phyloP scores from a whole-genome alignment of 2,113 vertebrate genomes.

The Istiophorus platypterus region DNA sequence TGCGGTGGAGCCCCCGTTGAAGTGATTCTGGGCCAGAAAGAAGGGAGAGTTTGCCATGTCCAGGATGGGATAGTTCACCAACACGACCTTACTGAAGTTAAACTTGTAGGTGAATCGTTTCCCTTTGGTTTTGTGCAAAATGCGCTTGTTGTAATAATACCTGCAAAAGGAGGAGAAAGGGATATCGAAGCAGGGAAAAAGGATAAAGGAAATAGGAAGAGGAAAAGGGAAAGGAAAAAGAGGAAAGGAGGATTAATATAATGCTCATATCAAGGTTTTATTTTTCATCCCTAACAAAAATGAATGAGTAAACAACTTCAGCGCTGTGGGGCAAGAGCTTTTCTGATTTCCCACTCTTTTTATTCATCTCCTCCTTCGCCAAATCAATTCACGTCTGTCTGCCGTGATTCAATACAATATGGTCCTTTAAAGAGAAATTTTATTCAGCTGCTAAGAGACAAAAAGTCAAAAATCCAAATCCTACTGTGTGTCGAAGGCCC shows the following conservation, averaged over 20 bases:
- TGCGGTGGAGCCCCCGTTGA: slow-evolving; percentile 82
- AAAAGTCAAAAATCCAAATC: slow-evolving; percentile 49
- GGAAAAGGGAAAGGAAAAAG: slow-evolving; percentile 63
- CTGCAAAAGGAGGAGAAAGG: slow-evolving; percentile 75
- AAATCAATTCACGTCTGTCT: slow-evolving; percentile 75
- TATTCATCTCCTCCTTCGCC: slow-evolving; percentile 71
- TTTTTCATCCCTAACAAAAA: slow-evolving; percentile 63
- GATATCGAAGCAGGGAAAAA: slow-evolving; percentile 55
- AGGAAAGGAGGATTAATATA: slow-evolving; percentile 72
- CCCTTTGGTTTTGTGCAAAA: slow-evolving; percentile 96
- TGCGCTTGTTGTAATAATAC: slow-evolving; percentile 96
- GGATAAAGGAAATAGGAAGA: slow-evolving; percentile 62
- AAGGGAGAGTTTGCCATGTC: slow-evolving; percentile 91
- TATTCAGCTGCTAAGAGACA: slow-evolving; percentile 52
- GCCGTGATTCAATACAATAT: slow-evolving; percentile 67
- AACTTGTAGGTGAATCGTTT: slow-evolving; percentile 97
- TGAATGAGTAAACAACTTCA: slow-evolving; percentile 71
- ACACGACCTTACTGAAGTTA: slow-evolving; percentile 94
- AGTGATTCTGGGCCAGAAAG: slow-evolving; percentile 90
- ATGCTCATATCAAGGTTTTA: slow-evolving; percentile 73
- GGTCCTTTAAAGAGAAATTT: slow-evolving; percentile 63
- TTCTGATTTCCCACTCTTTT: slow-evolving; percentile 79
- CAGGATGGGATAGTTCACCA: slow-evolving; percentile 92
- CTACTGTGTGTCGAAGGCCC: slow-evolving; percentile 23
- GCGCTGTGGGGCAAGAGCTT: slow-evolving; percentile 64